A percentile compares a stretch with the other conserved stretches of the same genome.
Conservation (phyloP, 2,113 vertebrate genomes). For the Catagonus wagneri region DNA sequence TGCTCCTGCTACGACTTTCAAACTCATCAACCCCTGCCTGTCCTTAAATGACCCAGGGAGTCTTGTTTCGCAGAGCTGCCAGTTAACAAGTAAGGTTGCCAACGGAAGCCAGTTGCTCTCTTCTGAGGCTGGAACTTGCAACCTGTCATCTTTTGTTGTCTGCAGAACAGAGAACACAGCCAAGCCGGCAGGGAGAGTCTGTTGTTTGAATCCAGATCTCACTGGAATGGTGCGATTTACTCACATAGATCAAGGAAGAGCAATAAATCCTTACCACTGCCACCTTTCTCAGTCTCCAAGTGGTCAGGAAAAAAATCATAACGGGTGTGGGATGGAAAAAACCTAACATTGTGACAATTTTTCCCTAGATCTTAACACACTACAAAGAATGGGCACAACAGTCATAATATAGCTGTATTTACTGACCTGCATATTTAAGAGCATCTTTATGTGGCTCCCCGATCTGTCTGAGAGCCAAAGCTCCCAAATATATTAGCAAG, state of each 20-base stretch:
- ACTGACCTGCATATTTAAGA: neutral
- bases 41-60: slow-evolving; percentile 75
- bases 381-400: neutral
- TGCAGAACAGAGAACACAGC: slow-evolving; percentile 60
- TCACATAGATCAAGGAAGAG: slow-evolving; percentile 43
- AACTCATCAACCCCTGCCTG: slow-evolving; percentile 29
- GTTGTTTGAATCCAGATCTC: slow-evolving; percentile 56
- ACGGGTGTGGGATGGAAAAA: neutral
- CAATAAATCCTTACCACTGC: slow-evolving; percentile 61
- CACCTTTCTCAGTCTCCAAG: neutral
- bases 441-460: neutral
- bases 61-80: slow-evolving; percentile 62
- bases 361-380: neutral
- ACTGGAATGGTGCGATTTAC: slow-evolving; percentile 58
- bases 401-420: neutral
- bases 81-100: slow-evolving; percentile 73
- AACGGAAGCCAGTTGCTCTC: slow-evolving; percentile 79
- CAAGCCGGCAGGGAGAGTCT: slow-evolving; percentile 58
- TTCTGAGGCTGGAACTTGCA: slow-evolving; percentile 78
- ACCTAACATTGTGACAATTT: neutral
- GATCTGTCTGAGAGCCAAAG: neutral
- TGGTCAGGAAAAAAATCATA: neutral
- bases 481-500: neutral
- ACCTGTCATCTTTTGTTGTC: slow-evolving; percentile 78
- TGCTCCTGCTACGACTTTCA: neutral